phyloP scores from a whole-genome alignment of 2,797 vertebrate genomes.

The Sebastiscus tertius region DNA sequence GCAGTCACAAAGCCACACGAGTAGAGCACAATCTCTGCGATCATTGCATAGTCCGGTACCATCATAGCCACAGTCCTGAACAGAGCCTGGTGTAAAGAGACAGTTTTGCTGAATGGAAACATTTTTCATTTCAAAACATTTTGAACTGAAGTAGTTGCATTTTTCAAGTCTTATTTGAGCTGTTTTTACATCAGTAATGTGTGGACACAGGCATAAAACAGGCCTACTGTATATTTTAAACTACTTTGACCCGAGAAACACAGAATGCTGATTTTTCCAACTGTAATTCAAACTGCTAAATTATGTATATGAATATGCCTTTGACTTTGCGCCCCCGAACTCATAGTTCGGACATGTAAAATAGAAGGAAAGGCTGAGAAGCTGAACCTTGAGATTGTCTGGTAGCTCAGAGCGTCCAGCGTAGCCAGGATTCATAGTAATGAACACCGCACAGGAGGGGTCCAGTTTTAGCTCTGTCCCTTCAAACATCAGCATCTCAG shows the following conservation, averaged over 20 bases:
- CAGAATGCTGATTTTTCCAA: neutral
- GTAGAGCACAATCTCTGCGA: slow-evolving; percentile 93
- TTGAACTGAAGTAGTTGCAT: neutral
- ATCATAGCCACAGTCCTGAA: slow-evolving; percentile 95
- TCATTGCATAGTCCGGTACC: slow-evolving; percentile 95
- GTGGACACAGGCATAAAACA: neutral
- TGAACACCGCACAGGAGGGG: slow-evolving; percentile 92
- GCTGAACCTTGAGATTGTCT: slow-evolving; percentile 90
- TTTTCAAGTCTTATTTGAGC: neutral
- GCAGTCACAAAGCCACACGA: slow-evolving; percentile 92
- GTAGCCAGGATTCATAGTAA: slow-evolving; percentile 96
- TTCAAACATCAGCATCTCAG: slow-evolving; percentile 88
- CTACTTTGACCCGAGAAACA: neutral
- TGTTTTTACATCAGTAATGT: neutral
- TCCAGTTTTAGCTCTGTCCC: slow-evolving; percentile 90
- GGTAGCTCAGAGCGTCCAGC: slow-evolving; percentile 92
- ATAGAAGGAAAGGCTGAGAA: neutral
- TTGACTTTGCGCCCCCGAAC: neutral
- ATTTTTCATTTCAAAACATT: neutral
- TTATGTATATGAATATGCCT: neutral
- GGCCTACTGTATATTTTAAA: neutral
- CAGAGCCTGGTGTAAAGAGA: slow-evolving; percentile 82
- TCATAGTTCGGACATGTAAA: neutral
- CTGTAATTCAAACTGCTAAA: neutral
- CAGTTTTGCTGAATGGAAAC: neutral